Conservation (phyloP, 2,797 vertebrate genomes). For the Schizopygopsis pylzovi region DNA sequence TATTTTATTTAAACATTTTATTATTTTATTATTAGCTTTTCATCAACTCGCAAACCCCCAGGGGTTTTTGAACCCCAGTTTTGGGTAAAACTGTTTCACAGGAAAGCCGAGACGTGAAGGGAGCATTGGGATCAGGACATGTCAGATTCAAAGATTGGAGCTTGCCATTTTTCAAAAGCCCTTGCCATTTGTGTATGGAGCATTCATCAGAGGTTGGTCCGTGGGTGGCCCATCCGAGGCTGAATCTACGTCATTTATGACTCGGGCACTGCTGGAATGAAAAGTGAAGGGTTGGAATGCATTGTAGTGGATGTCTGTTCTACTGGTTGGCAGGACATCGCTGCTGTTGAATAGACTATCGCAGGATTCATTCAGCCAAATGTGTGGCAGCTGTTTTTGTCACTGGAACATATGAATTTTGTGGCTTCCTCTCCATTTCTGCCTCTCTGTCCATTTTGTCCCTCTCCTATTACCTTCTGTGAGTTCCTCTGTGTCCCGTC, state of each 20-base stretch:
- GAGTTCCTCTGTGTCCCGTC: background rate
- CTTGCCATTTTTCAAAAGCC: background rate
- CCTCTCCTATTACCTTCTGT: background rate
- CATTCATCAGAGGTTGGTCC: background rate
- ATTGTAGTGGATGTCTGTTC: constrained; percentile 1
- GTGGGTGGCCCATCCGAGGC: background rate
- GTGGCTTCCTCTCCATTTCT: constrained; percentile 37
- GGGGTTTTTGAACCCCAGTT: background rate
- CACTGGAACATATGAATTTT: constrained; percentile 50
- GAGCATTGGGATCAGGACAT: background rate
- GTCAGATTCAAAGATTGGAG: background rate
- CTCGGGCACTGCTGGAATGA: background rate
- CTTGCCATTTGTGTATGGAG: background rate
- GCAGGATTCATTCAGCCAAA: constrained; percentile 58
- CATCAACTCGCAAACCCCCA: background rate
- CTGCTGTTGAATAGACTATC: constrained; percentile 6
- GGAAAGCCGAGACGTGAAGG: background rate
- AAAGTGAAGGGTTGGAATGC: constrained; percentile 5
- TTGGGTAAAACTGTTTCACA: background rate
- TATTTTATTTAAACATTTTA: background rate
- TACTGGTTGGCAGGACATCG: constrained; percentile 14
- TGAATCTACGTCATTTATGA: constrained; percentile 6
- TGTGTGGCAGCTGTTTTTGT: constrained; percentile 60
- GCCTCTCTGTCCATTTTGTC: background rate
- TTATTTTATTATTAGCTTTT: background rate